Base-by-base conservation (phyloP, 2,888 invertebrate species). In the Drosophila fulvimacula region DNA sequence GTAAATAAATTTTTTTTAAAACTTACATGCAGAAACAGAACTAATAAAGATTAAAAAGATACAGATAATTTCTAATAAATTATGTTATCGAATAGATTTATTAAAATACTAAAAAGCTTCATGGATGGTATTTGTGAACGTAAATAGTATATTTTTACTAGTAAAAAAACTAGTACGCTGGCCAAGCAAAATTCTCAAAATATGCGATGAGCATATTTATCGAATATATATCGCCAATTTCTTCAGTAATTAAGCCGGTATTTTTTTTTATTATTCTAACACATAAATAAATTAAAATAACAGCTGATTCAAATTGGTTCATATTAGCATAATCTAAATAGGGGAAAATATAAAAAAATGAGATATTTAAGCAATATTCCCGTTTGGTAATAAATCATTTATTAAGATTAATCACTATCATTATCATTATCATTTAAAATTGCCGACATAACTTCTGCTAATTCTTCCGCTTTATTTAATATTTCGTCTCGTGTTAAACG, bases 361-460 rank as follows among this genome's bases (percentile, higher is more conserved):
- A 0, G 2, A 24, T 10, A 19, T 19, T 49, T 4, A 13, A 48
- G 32, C 7, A 17, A 0, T 1, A 13, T 13, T 19, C 5, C 1
- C 0, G 3, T 36, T 27, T 52, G n/a, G 6, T 38, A 38, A 17
- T 38, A 24, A 11, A 46, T 19, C 5, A 38, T 61, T 70, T 19
- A 62, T 46, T 48, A 41, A 21, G 62, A 27, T 52, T 79, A 83
- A 63, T 83, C 83, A 61, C 83, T 87, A 42, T 83, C 82, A 60
- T 71, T 87, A 42, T 83, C 82, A 60, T 71, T 74, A 55, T 83
- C 83, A 58, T 87, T 87, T 44, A 83, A 69, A 56, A 83, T 83
- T n/a, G 80, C 62, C 7, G 87, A 69, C 70, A 83, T 82, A 34
- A 73, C 78, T 19, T 78, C 69, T 0, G 83, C 83, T 5, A 83